Conservation (phyloP, 2,113 vertebrate genomes). For the Proteles cristata region DNA sequence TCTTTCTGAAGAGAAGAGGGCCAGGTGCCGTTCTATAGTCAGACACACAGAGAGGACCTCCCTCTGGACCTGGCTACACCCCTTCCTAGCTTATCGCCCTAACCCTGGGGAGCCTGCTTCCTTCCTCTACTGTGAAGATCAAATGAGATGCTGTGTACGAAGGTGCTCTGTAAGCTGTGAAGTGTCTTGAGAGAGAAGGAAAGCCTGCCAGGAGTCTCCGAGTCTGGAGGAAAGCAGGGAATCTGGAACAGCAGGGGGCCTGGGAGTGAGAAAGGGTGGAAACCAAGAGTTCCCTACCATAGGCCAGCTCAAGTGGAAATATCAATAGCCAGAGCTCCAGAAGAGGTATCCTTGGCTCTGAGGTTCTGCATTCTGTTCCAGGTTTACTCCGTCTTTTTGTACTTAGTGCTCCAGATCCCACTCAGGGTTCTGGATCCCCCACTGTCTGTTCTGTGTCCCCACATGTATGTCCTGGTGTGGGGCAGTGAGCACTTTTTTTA, state of each 20-base stretch:
- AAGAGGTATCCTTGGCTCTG: not conserved
- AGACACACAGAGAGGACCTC: not conserved
- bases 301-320: not conserved
- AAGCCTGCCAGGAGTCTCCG: not conserved
- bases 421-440: not conserved
- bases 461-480: not conserved
- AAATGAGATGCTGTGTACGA: not conserved
- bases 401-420: not conserved
- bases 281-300: accelerated
- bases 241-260: accelerated
- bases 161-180: conserved; percentile 47
- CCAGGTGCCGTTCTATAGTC: not conserved
- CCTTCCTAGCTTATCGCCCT: not conserved
- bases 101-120: not conserved
- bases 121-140: not conserved
- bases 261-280: accelerated
- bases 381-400: not conserved
- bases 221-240: not conserved
- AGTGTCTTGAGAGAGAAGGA: not conserved
- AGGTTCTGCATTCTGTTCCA: not conserved
- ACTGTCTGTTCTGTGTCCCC: not conserved
- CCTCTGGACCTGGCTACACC: not conserved
- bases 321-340: accelerated
- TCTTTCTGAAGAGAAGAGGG: not conserved
- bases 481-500: not conserved